Base-by-base conservation (phyloP, 2,113 vertebrate species). In the Apteryx owenii region DNA sequence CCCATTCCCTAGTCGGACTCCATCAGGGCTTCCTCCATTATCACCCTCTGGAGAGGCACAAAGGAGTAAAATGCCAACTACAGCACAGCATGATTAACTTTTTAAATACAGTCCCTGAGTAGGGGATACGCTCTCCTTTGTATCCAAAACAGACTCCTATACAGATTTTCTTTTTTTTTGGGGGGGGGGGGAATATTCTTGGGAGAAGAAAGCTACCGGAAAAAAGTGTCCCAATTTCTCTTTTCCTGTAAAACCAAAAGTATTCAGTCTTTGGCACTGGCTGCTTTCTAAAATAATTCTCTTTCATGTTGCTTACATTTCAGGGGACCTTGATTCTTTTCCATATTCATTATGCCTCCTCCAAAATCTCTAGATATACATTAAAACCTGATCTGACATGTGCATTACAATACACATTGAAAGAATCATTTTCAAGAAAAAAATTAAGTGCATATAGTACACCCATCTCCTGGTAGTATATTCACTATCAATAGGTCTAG, bases 191-290 rank as follows among this genome's bases (percentile, higher is more conserved):
- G 25, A 5, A 31, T 38, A 29, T 13, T 29, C 25, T 21, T 58
- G 26, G 50, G 10, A 70, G 7, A 53, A 4, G 11, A 79, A 86
- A 70, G 22, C 13, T 44, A 54, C 25, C 26, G 65, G 44, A 42
- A 38, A 38, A 26, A 54, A 33, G 23, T 16, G n/a, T 9, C 36
- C n/a, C 3, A 7, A 33, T 25, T 81, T 46, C 48, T 64, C 31
- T 36, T 40, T 71, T 22, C 62, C 40, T 21, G 16, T 8, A 61
- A 70, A 85, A 48, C 0, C 26, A 69, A 65, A 58, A 54, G 10
- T 19, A 28, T 69, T 73, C 12, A 8, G 4, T 66, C 3, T 2
- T 38, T 70, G 44, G 29, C 10, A 22, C 6, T 1, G 0, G 21
- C 38, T 70, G 21, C 14, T 48, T 93, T 78, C 15, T 28, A 10